Evolutionary conservation across 2,797 vertebrate species (phyloP).

Genomic region (Passerculus sandwichensis): DNA sequence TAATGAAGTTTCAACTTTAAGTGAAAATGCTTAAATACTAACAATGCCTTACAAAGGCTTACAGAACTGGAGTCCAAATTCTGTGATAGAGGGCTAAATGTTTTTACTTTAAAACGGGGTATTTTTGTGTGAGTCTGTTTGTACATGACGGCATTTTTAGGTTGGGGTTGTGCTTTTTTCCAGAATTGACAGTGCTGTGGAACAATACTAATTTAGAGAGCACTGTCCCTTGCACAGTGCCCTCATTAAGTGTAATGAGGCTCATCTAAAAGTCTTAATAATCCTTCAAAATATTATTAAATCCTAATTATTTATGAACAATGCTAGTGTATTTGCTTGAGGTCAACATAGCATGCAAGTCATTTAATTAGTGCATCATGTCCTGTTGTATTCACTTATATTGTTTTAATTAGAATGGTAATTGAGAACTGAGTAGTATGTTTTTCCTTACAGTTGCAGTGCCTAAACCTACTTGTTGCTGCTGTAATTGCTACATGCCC

Average conservation of each 20-base stretch:
- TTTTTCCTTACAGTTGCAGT: background rate
- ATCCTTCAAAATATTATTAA: constrained; percentile 34
- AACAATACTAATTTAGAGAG: background rate
- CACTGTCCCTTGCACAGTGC: background rate
- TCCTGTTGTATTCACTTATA: background rate
- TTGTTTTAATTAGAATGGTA: constrained; percentile 18
- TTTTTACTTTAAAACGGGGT: background rate
- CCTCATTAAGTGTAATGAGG: constrained; percentile 23
- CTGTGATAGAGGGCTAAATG: background rate
- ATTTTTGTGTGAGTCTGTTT: background rate
- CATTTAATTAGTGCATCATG: constrained; percentile 15
- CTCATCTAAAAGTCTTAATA: constrained; percentile 32
- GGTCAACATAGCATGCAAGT: background rate
- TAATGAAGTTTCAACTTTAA: background rate
- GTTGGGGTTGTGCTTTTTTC: background rate
- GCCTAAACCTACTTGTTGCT: background rate
- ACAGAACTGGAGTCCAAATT: background rate
- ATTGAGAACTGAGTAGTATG: background rate
- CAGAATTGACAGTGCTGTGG: background rate
- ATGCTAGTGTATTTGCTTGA: background rate
- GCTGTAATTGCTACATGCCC: background rate
- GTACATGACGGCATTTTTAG: background rate
- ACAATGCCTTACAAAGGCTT: background rate
- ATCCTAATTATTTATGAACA: constrained; percentile 31
- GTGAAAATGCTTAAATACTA: background rate